Base-by-base conservation (phyloP, 2,797 vertebrate species). In the Neoniphon sammara region DNA sequence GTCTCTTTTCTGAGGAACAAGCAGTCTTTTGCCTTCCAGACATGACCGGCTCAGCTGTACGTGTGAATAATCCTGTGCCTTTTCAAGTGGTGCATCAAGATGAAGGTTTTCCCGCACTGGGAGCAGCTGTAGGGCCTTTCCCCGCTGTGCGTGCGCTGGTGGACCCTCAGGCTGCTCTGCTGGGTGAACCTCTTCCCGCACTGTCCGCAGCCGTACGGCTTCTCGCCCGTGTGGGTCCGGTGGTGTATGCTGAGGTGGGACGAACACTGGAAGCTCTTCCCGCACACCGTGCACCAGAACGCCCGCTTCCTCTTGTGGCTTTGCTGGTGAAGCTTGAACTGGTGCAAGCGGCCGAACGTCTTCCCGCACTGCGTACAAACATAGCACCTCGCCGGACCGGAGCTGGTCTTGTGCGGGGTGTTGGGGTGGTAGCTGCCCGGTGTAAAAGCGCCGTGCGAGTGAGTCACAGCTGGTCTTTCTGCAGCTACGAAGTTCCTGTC, bases 151-250 rank as follows among this genome's bases (percentile, higher is more conserved):
- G 93, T 92, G 64, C 92, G 89, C 87, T 93, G 92, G 85, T 94
- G 93, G 5, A 93, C 91, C 75, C 92, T 85, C 78, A 94, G 90
- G 46, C 92, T 94, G 89, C 93, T 93, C 87, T 93, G 92, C 88
- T 94, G 92, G 57, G 93, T 93, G 85, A 94, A 94, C 69, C 92
- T 72, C 85, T 94, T 94, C 21, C 93, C 93, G 20, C 93, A 94
- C 70, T 92, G 91, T 0, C 81, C 78, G 49, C 93, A 94, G 0
- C 87, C 86, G 58, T 90, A 94, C 0, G 93, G 93, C 80, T 92
- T 93, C 88, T 94, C 93, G 3, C 93, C 93, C 2, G 93, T 94
- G 88, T 94, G 93, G 3, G 92, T 93, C 15, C 93, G 90, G 82
- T 93, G 87, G 87, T 94, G 93, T 3, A 92, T 93, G 89, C 89